These are phyloP conservation scores for Molanna angustata DNA, from an alignment of 2,888 invertebrate genomes.

Conservation along the genomic window DNA sequence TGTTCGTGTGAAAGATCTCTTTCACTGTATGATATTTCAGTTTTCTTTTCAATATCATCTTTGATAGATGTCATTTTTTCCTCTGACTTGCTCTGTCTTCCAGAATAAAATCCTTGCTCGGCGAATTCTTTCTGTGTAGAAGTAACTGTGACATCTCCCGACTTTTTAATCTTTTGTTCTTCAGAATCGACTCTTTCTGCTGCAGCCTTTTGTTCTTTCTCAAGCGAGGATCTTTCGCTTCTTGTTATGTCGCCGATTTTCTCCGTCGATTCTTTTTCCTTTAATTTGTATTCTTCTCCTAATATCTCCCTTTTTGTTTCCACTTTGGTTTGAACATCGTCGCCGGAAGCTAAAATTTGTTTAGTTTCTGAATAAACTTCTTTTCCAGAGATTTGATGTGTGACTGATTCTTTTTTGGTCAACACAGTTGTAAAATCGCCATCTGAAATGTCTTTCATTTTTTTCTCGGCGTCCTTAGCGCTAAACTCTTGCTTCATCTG, in stretches of 20 bases:
- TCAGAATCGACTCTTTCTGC: slow-evolving; percentile 50
- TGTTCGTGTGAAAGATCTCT: slow-evolving; percentile 53
- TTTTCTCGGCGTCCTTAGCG: slow-evolving; percentile 20
- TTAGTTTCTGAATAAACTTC: slow-evolving; percentile 52
- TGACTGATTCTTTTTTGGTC: slow-evolving; percentile 54
- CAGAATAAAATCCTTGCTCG: slow-evolving; percentile 28
- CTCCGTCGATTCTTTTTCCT: slow-evolving; percentile 50
- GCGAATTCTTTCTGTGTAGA: slow-evolving; percentile 33
- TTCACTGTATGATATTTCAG: slow-evolving; percentile 54
- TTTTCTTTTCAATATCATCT: slow-evolving; percentile 51
- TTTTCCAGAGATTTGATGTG: slow-evolving; percentile 51
- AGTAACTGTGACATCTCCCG: slow-evolving; percentile 22
- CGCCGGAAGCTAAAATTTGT: slow-evolving; percentile 52
- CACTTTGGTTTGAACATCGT: slow-evolving; percentile 47
- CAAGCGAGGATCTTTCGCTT: slow-evolving; percentile 52
- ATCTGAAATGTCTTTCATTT: slow-evolving; percentile 9
- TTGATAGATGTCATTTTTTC: slow-evolving; percentile 54
- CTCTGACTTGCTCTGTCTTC: slow-evolving; percentile 43
- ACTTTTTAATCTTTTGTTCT: slow-evolving; percentile 46
- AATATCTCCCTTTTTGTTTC: slow-evolving; percentile 50
- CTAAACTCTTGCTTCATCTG: slow-evolving; percentile 29
- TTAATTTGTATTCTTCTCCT: slow-evolving; percentile 52
- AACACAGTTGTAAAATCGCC: slow-evolving; percentile 42
- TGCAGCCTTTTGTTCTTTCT: slow-evolving; percentile 53
- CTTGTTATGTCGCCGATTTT: slow-evolving; percentile 52